Conservation (phyloP, 2,888 invertebrate species). For the Bombyx huttoni region DNA sequence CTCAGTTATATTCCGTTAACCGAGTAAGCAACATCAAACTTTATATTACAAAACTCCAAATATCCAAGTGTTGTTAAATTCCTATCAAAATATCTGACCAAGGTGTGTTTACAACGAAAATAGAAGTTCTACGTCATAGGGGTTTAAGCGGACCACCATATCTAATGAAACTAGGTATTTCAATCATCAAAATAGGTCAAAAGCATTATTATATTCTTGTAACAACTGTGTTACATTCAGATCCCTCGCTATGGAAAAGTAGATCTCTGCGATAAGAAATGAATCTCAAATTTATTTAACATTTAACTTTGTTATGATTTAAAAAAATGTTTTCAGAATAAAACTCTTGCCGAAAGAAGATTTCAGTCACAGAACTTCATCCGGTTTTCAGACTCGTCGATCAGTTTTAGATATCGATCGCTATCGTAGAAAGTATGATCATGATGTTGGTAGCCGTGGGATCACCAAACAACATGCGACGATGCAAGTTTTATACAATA, state of each 20-base stretch:
- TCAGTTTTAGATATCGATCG: slow-evolving; percentile 19
- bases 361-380: slow-evolving; percentile 7
- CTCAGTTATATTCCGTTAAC: background rate
- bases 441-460: slow-evolving; percentile 51
- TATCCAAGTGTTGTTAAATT: slow-evolving; percentile 6
- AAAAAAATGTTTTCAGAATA: slow-evolving; percentile 25
- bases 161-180: slow-evolving; percentile 11
- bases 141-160: slow-evolving; percentile 11
- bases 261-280: background rate
- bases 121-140: slow-evolving; percentile 36
- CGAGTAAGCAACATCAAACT: background rate
- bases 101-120: slow-evolving; percentile 21
- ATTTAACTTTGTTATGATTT: slow-evolving; percentile 1
- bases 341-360: slow-evolving; percentile 26
- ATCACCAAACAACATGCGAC: slow-evolving; percentile 26
- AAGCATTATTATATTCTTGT: slow-evolving; percentile 6
- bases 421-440: slow-evolving; percentile 34
- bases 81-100: slow-evolving; percentile 22
- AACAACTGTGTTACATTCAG: slow-evolving; percentile 18
- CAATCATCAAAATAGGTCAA: background rate
- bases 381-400: slow-evolving; percentile 18
- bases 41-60: background rate
- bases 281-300: background rate
- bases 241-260: slow-evolving; percentile 19
- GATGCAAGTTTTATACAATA: slow-evolving; percentile 26